Base-by-base conservation (phyloP, 92 coral and sea anemone genomes). In the Metridium senile region DNA sequence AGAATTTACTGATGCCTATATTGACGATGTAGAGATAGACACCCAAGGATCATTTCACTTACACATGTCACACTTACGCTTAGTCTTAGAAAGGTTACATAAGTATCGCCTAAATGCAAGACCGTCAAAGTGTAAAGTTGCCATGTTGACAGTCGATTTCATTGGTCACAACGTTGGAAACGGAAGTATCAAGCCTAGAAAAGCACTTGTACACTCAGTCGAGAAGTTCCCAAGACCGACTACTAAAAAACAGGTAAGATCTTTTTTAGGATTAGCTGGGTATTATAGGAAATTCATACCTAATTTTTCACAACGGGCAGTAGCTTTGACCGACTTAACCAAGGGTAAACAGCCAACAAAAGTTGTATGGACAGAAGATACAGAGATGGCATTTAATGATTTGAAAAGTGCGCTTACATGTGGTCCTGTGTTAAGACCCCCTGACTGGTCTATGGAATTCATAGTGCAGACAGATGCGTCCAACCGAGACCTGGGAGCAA, bases 111-210 rank as follows among this genome's bases (percentile, higher is more conserved):
- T 84, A 27, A 51, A 76, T 70, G 76, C 66, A 27, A 26, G 59
- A 66, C 92, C 86, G 1, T 68, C 88, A 0, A 84, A 88, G 33
- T n/a, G n/a, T n/a, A n/a, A n/a, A n/a, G n/a, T n/a, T n/a, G n/a
- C n/a, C n/a, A n/a, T n/a, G n/a, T n/a, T n/a, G n/a, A n/a, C n/a
- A n/a, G n/a, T n/a, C n/a, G n/a, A n/a, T n/a, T n/a, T n/a, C n/a
- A n/a, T n/a, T n/a, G n/a, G n/a, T n/a, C n/a, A n/a, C n/a, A n/a
- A n/a, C n/a, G n/a, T n/a, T n/a, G n/a, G n/a, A n/a, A n/a, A n/a
- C n/a, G n/a, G n/a, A n/a, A n/a, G n/a, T n/a, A n/a, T n/a, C n/a
- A n/a, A n/a, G n/a, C n/a, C n/a, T n/a, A n/a, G n/a, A n/a, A n/a
- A n/a, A n/a, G n/a, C n/a, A n/a, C n/a, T n/a, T n/a, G n/a, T n/a